Evolutionary conservation across 2,888 invertebrate genomes (phyloP).

Genomic region (Drosophila nigricruria): DNA sequence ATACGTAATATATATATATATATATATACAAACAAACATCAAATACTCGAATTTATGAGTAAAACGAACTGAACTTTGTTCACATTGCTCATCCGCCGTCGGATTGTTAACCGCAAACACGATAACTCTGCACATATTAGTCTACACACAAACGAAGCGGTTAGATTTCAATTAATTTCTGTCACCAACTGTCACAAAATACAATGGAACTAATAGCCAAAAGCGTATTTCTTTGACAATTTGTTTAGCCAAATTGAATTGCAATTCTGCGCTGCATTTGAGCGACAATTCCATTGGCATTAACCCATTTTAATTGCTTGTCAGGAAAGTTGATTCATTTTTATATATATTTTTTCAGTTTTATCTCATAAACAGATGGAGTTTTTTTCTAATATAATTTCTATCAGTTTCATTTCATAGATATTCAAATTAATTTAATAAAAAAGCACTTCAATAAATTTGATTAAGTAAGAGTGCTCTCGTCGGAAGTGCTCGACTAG

Average conservation of each 20-base stretch:
- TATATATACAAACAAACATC: no score
- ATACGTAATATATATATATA: background rate
- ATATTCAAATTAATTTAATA: background rate
- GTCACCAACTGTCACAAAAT: background rate
- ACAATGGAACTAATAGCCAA: background rate
- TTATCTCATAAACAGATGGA: background rate
- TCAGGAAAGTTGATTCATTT: background rate
- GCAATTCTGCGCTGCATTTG: background rate
- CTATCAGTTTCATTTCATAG: background rate
- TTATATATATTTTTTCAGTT: background rate
- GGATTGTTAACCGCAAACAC: slow-evolving; percentile 12
- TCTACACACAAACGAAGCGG: background rate
- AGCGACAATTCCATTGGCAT: background rate
- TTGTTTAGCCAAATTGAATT: background rate
- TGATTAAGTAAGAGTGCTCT: background rate
- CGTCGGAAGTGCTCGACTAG: background rate
- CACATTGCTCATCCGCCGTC: background rate
- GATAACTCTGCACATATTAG: background rate
- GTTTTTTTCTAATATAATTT: background rate
- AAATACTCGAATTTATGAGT: slow-evolving; percentile 4
- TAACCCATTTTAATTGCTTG: background rate
- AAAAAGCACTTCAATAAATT: background rate
- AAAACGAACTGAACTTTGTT: slow-evolving; percentile 1
- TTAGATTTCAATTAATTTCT: slow-evolving; percentile 14
- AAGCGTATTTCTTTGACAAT: background rate